phyloP scores from a whole-genome alignment of 2,888 invertebrate genomes.

The Limulus polyphemus region DNA sequence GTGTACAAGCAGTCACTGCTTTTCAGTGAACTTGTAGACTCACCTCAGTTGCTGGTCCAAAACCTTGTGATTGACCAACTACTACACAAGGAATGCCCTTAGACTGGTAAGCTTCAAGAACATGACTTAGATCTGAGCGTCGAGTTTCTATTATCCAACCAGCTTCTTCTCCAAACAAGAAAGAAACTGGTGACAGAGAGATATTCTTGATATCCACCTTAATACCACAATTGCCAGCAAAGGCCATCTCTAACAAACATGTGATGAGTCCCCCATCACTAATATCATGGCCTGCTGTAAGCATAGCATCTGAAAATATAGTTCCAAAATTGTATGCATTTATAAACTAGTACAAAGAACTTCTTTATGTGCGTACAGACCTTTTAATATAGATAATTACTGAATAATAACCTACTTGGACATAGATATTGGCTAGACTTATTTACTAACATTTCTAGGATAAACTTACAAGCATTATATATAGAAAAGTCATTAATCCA shows the following conservation, averaged over 20 bases:
- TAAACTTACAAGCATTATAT: no score
- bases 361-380: no score
- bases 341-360: no score
- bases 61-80: conserved; percentile 37
- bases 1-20: no score
- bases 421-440: no score
- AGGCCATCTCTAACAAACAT: conserved; percentile 88
- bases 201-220: conserved; percentile 32
- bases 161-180: conserved; percentile 71
- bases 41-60: conserved; percentile 7
- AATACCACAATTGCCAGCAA: conserved; percentile 75
- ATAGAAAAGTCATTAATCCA: no score
- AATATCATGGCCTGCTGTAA: conserved; percentile 82
- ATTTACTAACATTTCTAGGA: no score
- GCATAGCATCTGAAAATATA: conserved; percentile 46
- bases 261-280: conserved; percentile 92
- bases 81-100: conserved; percentile 50
- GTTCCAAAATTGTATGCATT: no score
- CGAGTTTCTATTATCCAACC: conserved; percentile 70
- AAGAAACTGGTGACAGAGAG: conserved; percentile 42
- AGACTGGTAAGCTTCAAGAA: conserved; percentile 49
- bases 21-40: not conserved
- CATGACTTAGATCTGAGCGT: conserved; percentile 44
- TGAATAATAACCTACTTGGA: no score
- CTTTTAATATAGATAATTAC: no score